Base-by-base conservation (phyloP, 2,113 vertebrate genomes). In the Oncorhynchus kisutch region DNA sequence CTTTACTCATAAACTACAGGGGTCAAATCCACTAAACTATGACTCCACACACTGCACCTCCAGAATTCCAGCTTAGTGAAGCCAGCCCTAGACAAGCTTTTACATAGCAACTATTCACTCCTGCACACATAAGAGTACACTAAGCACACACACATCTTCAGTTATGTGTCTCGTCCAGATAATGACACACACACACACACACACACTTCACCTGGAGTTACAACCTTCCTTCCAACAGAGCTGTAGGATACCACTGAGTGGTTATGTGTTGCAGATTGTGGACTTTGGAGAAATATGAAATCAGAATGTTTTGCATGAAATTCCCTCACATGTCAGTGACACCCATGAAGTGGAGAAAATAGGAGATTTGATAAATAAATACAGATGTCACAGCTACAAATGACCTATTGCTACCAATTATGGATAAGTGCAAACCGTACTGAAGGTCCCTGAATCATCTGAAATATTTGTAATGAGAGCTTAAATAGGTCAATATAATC, bases 11-110 rank as follows among this genome's bases (percentile, higher is more conserved):
- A 39, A 39, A 39, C 39, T 77, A 13, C 81, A 76, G 72, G 70
- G 82, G 77, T 86, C 82, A 81, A 76, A 80, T 31, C 59, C 75
- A 81, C 84, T 71, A 74, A 70, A 75, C 69, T 70, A 72, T 34
- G 74, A 69, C 68, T 85, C 75, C 67, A 68, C 62, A 79, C 20
- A 64, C 24, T n/a, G 72, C 78, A 18, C 80, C 71, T 71, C 79
- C 78, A 77, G 73, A 82, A 88, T 85, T 87, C 78, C 77, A 80
- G 27, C 76, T 83, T 88, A 86, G 84, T 79, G 81, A 87, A 85
- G 78, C 72, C 75, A 75, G 74, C 59, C 74, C 70, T 76, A 6
- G 60, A 27, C 31, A 80, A 87, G 14, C 22, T 13, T 4, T 11
- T 45, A 7, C 31, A 67, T 76, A 88, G 80, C 85, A 51, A 39